Evolutionary conservation across 2,797 vertebrate species (phyloP).

Genomic region (Karalla daura): DNA sequence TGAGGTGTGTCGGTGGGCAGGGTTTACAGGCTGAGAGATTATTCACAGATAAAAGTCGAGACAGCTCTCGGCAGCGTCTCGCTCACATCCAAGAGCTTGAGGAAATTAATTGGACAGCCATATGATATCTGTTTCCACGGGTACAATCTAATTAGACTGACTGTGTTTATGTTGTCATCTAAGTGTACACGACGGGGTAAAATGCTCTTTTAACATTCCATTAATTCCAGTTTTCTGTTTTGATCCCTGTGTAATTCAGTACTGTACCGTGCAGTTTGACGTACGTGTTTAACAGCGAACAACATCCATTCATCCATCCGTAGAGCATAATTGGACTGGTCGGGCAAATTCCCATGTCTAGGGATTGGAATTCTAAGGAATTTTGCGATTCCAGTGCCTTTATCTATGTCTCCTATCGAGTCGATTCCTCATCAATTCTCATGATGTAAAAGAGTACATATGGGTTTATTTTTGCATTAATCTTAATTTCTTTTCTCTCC

Average conservation of each 20-base stretch:
- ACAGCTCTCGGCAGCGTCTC: neutral
- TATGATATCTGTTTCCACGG: neutral
- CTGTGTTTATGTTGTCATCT: neutral
- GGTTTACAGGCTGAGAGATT: constrained; percentile 3
- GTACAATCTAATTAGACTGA: neutral
- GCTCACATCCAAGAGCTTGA: neutral
- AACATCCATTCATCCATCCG: too few relatives aligned
- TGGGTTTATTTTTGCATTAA: too few relatives aligned
- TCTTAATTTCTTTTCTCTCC: too few relatives aligned
- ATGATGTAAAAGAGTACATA: too few relatives aligned
- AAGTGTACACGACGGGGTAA: neutral
- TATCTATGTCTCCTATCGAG: too few relatives aligned
- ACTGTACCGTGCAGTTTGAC: neutral
- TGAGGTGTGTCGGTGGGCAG: constrained; percentile 10
- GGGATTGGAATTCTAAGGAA: too few relatives aligned
- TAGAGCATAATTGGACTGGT: too few relatives aligned
- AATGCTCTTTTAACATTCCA: neutral
- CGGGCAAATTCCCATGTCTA: too few relatives aligned
- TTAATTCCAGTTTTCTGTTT: neutral
- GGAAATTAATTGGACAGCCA: constrained; percentile 2
- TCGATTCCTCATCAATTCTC: too few relatives aligned
- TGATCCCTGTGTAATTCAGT: too few relatives aligned
- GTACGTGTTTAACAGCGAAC: too few relatives aligned
- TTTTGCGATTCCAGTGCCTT: too few relatives aligned
- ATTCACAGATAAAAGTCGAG: neutral